Evolutionary conservation across 2,888 invertebrate species (phyloP).

Genomic region (Trisateles emortualis): DNA sequence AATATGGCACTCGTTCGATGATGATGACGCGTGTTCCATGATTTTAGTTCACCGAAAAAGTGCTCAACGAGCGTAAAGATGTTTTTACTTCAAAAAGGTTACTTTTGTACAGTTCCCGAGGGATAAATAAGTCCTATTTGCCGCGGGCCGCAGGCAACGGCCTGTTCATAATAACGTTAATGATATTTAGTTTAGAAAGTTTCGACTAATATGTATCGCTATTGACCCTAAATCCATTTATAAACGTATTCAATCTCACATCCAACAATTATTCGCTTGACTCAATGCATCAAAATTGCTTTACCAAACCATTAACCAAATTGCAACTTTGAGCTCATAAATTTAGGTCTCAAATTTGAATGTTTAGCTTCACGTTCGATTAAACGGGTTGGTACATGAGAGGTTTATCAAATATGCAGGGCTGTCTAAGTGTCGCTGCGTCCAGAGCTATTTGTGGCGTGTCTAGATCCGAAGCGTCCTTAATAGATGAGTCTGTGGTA

Average conservation of each 20-base stretch:
- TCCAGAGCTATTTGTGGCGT: constrained; percentile 20
- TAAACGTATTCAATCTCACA: neutral
- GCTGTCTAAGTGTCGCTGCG: constrained; percentile 20
- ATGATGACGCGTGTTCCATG: too few relatives aligned
- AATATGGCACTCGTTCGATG: too few relatives aligned
- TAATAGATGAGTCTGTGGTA: constrained; percentile 23
- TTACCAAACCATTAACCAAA: neutral
- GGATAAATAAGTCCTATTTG: too few relatives aligned
- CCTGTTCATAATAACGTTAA: too few relatives aligned
- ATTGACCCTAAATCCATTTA: neutral
- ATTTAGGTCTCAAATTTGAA: constrained; percentile 17
- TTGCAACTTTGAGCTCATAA: constrained; percentile 8
- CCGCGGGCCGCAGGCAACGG: too few relatives aligned
- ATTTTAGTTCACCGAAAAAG: too few relatives aligned
- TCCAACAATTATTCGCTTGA: neutral
- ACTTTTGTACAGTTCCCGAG: too few relatives aligned
- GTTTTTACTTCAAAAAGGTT: too few relatives aligned
- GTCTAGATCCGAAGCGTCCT: constrained; percentile 28
- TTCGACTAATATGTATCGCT: neutral
- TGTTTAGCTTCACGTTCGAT: constrained; percentile 22
- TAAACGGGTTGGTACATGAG: constrained; percentile 16
- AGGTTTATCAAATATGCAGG: constrained; percentile 46
- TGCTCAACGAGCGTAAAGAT: too few relatives aligned
- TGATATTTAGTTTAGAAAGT: too few relatives aligned
- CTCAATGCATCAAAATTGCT: neutral